A percentile compares a stretch with the other conserved stretches of the same genome.
phyloP scores from a whole-genome alignment of 2,888 invertebrate genomes.

The Leptopilina myrica region DNA sequence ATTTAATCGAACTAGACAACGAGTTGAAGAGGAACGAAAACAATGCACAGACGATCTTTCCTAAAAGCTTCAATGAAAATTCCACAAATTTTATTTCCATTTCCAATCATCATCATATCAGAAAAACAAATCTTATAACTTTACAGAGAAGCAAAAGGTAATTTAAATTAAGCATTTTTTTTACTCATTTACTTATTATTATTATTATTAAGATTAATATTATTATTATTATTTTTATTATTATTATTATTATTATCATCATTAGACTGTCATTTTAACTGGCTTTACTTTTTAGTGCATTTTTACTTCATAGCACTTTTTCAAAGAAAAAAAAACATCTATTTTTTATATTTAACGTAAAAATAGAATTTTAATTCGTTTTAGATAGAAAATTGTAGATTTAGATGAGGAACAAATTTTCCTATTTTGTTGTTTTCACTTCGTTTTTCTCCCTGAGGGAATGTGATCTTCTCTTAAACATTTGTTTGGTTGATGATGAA shows the following conservation, averaged over 20 bases:
- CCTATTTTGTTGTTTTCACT: too few species aligned
- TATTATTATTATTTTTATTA: too few species aligned
- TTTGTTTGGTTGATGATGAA: too few species aligned
- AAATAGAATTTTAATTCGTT: too few species aligned
- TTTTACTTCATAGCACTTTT: constrained; percentile 33
- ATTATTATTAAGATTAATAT: too few species aligned
- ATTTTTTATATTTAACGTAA: constrained; percentile 1
- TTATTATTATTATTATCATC: not conserved
- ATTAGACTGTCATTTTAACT: constrained; percentile 12
- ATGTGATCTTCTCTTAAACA: too few species aligned
- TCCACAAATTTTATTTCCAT: not conserved
- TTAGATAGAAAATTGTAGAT: too few species aligned
- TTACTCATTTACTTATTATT: not conserved
- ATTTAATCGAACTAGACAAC: constrained; percentile 90
- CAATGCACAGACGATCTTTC: constrained; percentile 74
- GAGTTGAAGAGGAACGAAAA: constrained; percentile 84
- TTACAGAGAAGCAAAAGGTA: constrained; percentile 21
- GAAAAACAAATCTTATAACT: not conserved
- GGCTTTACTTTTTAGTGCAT: constrained; percentile 17
- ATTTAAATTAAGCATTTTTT: not conserved
- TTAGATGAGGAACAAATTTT: too few species aligned
- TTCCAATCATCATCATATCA: constrained; percentile 31
- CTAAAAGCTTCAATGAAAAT: constrained; percentile 48
- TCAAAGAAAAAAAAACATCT: not conserved
- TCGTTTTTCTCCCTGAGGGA: too few species aligned